Evolutionary conservation across 2,888 invertebrate species (phyloP).

Genomic region (Drosophila demipolita): DNA sequence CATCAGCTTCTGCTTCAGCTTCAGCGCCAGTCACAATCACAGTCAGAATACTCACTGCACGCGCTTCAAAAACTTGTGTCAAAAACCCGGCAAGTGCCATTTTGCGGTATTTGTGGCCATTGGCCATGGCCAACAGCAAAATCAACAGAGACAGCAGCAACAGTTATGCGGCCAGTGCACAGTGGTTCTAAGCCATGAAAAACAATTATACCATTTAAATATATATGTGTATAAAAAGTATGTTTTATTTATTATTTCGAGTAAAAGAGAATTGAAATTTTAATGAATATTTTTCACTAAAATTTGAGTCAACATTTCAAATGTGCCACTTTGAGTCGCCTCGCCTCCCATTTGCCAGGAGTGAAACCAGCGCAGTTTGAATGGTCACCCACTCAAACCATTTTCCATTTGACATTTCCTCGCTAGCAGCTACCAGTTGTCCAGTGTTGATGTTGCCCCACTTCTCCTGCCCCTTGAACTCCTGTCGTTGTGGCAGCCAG

Average conservation of each 20-base stretch:
- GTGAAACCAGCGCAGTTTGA: slow-evolving; percentile 41
- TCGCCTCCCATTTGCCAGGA: slow-evolving; percentile 4
- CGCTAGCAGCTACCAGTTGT: slow-evolving; percentile 10
- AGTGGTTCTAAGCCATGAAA: slow-evolving; percentile 25
- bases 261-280: neutral
- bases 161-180: slow-evolving; percentile 49
- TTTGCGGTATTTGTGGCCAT: slow-evolving; percentile 70
- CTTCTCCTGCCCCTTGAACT: slow-evolving; percentile 19
- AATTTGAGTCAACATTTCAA: neutral
- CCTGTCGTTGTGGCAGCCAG: slow-evolving; percentile 44
- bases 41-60: slow-evolving; percentile 32
- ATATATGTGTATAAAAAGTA: no score
- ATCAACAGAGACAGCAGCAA: slow-evolving; percentile 42
- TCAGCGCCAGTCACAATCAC: slow-evolving; percentile 1
- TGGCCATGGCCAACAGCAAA: slow-evolving; percentile 54
- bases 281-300: neutral
- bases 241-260: neutral
- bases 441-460: slow-evolving; percentile 22
- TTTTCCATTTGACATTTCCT: slow-evolving; percentile 9
- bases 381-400: neutral
- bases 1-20: slow-evolving; percentile 4
- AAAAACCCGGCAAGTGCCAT: slow-evolving; percentile 76
- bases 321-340: slow-evolving; percentile 7
- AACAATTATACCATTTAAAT: neutral
- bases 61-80: slow-evolving; percentile 61